Conservation (phyloP, 2,888 invertebrate genomes). For the Dyspetes luteomarginatus region DNA sequence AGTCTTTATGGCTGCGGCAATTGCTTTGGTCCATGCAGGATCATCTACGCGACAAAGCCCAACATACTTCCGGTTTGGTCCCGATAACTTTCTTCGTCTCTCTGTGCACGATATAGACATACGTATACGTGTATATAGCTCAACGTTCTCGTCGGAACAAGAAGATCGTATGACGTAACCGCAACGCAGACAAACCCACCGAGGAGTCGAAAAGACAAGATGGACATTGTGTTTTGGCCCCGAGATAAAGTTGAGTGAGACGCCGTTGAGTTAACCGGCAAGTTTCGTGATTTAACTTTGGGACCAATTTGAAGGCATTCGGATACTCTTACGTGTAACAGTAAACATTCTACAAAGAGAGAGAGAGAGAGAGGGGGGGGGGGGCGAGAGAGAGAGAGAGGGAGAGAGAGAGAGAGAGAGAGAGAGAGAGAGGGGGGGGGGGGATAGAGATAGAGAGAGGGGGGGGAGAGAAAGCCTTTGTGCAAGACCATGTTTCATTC, state of each 20-base stretch:
- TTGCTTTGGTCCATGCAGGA: constrained; percentile 4
- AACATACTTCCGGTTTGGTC: constrained; percentile 33
- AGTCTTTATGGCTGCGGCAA: too few species aligned
- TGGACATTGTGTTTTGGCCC: not conserved
- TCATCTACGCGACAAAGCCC: constrained; percentile 20
- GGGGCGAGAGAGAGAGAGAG: not conserved
- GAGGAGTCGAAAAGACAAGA: not conserved
- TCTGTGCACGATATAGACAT: constrained; percentile 11
- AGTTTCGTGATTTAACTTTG: constrained; percentile 51
- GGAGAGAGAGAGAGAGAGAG: not conserved
- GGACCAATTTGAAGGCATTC: constrained; percentile 53
- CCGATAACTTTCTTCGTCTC: constrained; percentile 31
- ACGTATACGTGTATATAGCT: too few species aligned
- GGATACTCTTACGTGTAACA: constrained; percentile 46
- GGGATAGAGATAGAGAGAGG: not conserved
- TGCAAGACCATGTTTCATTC: not conserved
- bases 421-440: too few species aligned
- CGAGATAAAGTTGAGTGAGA: not conserved
- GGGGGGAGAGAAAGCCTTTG: not conserved
- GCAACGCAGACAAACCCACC: not conserved
- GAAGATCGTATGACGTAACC: constrained; percentile 49
- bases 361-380: not conserved
- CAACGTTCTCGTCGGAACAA: constrained; percentile 33
- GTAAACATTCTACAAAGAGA: not conserved
- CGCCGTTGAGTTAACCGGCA: not conserved